These are phyloP conservation scores for Aphelinus atriplicis DNA, from an alignment of 1,140 invertebrate genomes.

Conservation along the genomic window DNA sequence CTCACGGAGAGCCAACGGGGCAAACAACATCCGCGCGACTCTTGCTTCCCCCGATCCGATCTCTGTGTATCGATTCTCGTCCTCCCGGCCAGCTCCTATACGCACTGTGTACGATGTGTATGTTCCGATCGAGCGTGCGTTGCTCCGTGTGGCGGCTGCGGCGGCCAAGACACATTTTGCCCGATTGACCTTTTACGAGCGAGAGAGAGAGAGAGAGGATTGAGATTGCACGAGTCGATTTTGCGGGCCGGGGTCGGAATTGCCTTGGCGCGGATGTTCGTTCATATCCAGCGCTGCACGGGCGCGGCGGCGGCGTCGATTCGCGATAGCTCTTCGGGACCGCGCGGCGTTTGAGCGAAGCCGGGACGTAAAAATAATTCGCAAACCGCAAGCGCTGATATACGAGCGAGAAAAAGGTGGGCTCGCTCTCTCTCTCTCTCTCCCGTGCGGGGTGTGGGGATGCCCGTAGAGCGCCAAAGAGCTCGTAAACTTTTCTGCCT, in stretches of 20 bases:
- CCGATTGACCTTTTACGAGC: neutral
- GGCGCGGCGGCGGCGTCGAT: conserved; percentile 23
- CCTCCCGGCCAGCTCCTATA: too few species aligned
- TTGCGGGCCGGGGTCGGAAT: neutral
- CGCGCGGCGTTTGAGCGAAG: conserved; percentile 49
- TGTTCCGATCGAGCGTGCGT: neutral
- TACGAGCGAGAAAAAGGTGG: conserved; percentile 53
- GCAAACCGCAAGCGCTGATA: conserved; percentile 60
- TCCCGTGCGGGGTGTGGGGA: neutral
- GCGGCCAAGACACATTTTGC: neutral
- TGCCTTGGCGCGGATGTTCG: neutral
- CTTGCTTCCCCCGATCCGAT: too few species aligned
- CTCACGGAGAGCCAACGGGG: neutral
- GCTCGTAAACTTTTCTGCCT: conserved; percentile 63
- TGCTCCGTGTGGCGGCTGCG: neutral
- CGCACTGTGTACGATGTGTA: too few species aligned
- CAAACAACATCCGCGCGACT: too few species aligned
- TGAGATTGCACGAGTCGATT: conserved; percentile 32
- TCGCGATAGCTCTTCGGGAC: conserved; percentile 37
- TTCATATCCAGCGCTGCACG: too few species aligned
- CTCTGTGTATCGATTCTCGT: too few species aligned
- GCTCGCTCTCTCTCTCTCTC: neutral
- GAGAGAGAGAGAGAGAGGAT: conserved; percentile 5
- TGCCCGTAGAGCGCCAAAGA: conserved; percentile 39
- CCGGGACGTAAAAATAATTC: conserved; percentile 60